Conservation (phyloP, 2,113 vertebrate species). For the Brienomyrus longianalis region DNA sequence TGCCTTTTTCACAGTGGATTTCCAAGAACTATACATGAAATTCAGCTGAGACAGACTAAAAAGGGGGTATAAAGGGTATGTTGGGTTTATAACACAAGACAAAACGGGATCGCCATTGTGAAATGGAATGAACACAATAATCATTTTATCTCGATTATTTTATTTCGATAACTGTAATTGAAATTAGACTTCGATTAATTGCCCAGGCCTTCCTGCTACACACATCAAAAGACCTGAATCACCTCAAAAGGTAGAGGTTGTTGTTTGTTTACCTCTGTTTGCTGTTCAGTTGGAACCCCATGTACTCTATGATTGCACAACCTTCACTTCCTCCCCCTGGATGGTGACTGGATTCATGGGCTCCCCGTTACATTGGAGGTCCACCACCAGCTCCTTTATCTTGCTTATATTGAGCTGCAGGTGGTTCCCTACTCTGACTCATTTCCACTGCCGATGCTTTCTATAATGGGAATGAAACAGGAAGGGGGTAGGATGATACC, state of each 20-base stretch:
- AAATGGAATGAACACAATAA: too few relatives aligned
- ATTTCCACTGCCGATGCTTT: background rate
- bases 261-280: background rate
- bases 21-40: too few relatives aligned
- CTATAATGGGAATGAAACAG: background rate
- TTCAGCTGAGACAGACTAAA: too few relatives aligned
- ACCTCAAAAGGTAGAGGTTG: background rate
- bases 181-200: too few relatives aligned
- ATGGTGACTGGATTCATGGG: background rate
- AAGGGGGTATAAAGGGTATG: too few relatives aligned
- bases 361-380: background rate
- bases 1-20: too few relatives aligned
- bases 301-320: background rate
- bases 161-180: too few relatives aligned
- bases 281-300: background rate
- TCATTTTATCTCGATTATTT: too few relatives aligned
- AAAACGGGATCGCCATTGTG: too few relatives aligned
- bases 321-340: background rate
- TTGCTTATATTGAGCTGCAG: background rate
- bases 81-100: too few relatives aligned
- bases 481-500: background rate
- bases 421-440: background rate
- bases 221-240: background rate
- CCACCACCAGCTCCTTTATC: background rate
- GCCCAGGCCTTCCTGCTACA: background rate